These are phyloP conservation scores for Pilophorus perplexus DNA, from an alignment of 2,888 invertebrate genomes.

Conservation along the genomic window DNA sequence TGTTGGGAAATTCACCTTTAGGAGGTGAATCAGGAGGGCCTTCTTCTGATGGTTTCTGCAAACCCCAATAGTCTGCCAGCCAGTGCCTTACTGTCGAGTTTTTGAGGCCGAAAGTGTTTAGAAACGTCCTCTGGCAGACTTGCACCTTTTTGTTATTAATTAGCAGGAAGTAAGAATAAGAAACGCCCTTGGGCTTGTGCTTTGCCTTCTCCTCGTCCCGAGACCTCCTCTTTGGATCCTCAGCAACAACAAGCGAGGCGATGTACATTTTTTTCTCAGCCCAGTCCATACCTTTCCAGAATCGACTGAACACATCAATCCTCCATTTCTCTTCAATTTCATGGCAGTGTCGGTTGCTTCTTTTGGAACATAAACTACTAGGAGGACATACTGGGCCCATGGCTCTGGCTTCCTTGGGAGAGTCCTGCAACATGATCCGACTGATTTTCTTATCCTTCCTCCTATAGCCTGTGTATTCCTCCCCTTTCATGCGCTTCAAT, in stretches of 20 bases:
- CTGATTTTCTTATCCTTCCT: conserved; percentile 18
- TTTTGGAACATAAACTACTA: background rate
- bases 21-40: too few relatives aligned
- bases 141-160: background rate
- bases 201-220: too few relatives aligned
- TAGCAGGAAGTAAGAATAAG: background rate
- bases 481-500: conserved; percentile 18
- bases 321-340: background rate
- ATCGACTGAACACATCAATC: background rate
- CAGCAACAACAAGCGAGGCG: background rate
- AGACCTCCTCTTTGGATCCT: background rate
- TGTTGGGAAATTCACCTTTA: too few relatives aligned
- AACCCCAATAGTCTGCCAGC: background rate
- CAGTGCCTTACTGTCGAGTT: background rate
- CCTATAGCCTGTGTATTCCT: background rate
- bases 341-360: background rate
- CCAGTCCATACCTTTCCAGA: conserved; percentile 12
- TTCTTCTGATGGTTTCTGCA: too few relatives aligned
- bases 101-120: background rate
- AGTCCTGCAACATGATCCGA: conserved; percentile 4
- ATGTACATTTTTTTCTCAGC: conserved; percentile 21
- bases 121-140: background rate
- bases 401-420: background rate
- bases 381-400: conserved; percentile 9
- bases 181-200: conserved; percentile 1